Conservation (phyloP, 2,888 invertebrate species). For the Scaptomyza polygonia region DNA sequence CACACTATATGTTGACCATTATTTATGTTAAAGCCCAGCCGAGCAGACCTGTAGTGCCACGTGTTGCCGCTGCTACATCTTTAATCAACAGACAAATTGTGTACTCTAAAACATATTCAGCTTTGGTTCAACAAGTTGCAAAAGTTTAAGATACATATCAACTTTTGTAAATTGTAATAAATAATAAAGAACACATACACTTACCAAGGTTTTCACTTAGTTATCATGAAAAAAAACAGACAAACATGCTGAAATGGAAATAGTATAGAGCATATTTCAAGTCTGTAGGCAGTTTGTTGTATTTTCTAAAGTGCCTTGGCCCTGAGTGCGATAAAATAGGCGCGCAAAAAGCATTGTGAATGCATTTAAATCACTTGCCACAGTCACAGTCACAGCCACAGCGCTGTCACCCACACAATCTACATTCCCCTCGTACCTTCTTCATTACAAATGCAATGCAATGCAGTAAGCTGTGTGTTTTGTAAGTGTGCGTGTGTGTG, state of each 20-base stretch:
- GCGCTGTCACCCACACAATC: slow-evolving; percentile 13
- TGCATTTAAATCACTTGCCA: slow-evolving; percentile 39
- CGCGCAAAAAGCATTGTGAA: slow-evolving; percentile 49
- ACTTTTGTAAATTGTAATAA: not conserved
- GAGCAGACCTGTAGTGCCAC: slow-evolving; percentile 18
- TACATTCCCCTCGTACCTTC: slow-evolving; percentile 33
- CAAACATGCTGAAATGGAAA: slow-evolving; percentile 13
- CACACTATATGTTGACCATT: slow-evolving; percentile 13
- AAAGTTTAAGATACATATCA: not conserved
- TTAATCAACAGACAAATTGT: slow-evolving; percentile 7
- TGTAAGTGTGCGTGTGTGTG: slow-evolving; percentile 16
- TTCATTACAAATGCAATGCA: slow-evolving; percentile 69
- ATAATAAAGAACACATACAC: not conserved
- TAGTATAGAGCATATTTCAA: slow-evolving; percentile 9
- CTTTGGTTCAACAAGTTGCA: not conserved
- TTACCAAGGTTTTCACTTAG: not conserved
- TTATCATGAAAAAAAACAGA: not conserved
- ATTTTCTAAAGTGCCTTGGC: slow-evolving; percentile 34
- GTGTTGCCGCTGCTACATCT: slow-evolving; percentile 41
- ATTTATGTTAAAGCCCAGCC: slow-evolving; percentile 29
- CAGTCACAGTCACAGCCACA: slow-evolving; percentile 36
- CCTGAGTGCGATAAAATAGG: slow-evolving; percentile 35
- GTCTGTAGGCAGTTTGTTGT: slow-evolving; percentile 36
- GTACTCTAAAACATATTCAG: slow-evolving; percentile 9
- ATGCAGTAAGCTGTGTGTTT: slow-evolving; percentile 42